Percentiles rank a stretch among this genome's conserved stretches.
Conservation (phyloP, 2,888 invertebrate species). For the Eupithecia subfuscata region DNA sequence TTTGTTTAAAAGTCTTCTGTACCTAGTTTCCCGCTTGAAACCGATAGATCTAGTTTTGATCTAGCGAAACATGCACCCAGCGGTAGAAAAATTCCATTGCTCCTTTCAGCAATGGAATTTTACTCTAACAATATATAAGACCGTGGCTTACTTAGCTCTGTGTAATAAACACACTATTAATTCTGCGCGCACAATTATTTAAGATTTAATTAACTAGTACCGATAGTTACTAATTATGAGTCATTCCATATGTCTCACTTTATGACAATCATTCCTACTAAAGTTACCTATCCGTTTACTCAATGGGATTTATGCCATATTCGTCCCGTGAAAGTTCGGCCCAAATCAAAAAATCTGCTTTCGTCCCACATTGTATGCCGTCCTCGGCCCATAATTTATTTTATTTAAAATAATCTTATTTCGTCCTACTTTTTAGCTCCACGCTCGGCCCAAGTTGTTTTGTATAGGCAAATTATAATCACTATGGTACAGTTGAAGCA, state of each 20-base stretch:
- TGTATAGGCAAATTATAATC: too few species aligned
- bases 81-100: not conserved
- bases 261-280: not conserved
- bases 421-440: too few species aligned
- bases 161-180: not conserved
- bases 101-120: not conserved
- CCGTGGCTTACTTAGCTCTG: constrained; percentile 9
- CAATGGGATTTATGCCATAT: too few species aligned
- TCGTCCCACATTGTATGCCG: too few species aligned
- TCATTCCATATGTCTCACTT: not conserved
- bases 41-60: not conserved
- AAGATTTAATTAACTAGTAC: not conserved
- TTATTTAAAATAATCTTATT: too few species aligned
- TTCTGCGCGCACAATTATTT: not conserved
- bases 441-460: too few species aligned
- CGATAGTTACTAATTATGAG: not conserved
- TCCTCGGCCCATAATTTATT: too few species aligned
- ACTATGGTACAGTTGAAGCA: too few species aligned
- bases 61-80: not conserved
- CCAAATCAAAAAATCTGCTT: too few species aligned
- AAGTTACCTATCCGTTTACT: not conserved
- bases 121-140: not conserved
- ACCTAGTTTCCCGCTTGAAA: constrained; percentile 1
- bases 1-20: constrained; percentile 17
- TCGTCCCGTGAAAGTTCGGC: too few species aligned